phyloP scores from a whole-genome alignment of 2,113 vertebrate species.

The Xiphias gladius region DNA sequence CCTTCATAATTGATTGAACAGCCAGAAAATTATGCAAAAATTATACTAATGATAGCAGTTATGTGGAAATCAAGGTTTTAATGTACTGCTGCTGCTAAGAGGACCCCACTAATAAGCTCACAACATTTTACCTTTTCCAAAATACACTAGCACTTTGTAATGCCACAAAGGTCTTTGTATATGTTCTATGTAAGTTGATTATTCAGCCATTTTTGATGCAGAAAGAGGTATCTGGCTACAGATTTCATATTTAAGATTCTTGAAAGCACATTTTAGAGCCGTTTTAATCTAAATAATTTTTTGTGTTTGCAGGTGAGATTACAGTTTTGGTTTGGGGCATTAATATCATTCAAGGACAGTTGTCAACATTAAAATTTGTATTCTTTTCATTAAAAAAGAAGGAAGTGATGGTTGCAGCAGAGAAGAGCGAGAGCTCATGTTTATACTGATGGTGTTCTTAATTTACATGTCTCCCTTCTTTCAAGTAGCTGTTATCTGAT shows the following conservation, averaged over 20 bases:
- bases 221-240: neutral
- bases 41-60: slow-evolving; percentile 36
- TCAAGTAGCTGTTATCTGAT: slow-evolving; percentile 46
- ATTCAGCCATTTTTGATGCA: neutral
- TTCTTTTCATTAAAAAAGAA: slow-evolving; percentile 1
- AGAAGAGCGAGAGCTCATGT: slow-evolving; percentile 33
- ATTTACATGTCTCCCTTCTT: slow-evolving; percentile 23
- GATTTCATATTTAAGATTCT: slow-evolving; percentile 6
- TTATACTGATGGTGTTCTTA: slow-evolving; percentile 47
- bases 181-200: neutral
- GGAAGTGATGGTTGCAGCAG: slow-evolving; percentile 18
- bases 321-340: neutral
- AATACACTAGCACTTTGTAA: slow-evolving; percentile 1
- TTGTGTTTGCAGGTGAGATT: neutral
- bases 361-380: slow-evolving; percentile 15
- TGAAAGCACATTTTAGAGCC: neutral
- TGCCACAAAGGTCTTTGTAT: slow-evolving; percentile 17
- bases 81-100: slow-evolving; percentile 23
- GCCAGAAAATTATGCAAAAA: slow-evolving; percentile 49
- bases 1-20: slow-evolving; percentile 57
- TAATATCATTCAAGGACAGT: slow-evolving; percentile 13
- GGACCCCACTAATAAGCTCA: neutral
- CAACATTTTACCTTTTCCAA: slow-evolving; percentile 7
- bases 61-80: slow-evolving; percentile 47
- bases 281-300: slow-evolving; percentile 21